phyloP scores from a whole-genome alignment of 2,113 vertebrate species.

The Dromiciops gliroides region DNA sequence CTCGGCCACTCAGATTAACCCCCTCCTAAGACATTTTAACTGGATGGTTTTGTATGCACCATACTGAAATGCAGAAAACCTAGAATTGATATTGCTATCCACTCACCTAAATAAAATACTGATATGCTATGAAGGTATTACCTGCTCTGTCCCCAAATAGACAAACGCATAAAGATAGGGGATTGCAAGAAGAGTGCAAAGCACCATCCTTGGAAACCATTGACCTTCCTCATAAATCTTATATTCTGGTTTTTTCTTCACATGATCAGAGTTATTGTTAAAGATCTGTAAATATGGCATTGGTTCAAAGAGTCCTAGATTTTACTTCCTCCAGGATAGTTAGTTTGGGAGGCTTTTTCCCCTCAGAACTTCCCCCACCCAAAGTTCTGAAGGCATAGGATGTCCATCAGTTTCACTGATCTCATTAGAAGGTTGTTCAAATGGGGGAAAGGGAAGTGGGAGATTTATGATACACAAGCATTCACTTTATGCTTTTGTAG shows the following conservation, averaged over 20 bases:
- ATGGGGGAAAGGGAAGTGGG: background rate
- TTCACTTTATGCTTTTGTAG: background rate
- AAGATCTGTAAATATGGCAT: background rate
- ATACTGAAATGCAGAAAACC: background rate
- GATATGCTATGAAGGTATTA: background rate
- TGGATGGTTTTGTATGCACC: background rate
- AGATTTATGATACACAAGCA: background rate
- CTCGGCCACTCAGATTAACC: background rate
- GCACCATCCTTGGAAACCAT: background rate
- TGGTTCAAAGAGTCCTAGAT: background rate
- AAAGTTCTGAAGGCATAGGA: background rate
- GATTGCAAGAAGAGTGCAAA: background rate
- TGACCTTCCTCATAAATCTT: background rate
- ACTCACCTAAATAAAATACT: background rate
- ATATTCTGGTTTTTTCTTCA: background rate
- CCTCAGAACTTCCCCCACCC: background rate
- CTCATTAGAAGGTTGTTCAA: background rate
- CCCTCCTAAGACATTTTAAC: constrained; percentile 1
- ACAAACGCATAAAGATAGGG: background rate
- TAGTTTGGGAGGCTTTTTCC: background rate
- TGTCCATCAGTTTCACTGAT: background rate
- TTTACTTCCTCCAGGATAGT: background rate
- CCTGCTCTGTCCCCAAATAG: background rate
- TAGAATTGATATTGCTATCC: background rate
- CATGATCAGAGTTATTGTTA: background rate